Base-by-base conservation (phyloP, 2,888 invertebrate species). In the Augiades crinisus region DNA sequence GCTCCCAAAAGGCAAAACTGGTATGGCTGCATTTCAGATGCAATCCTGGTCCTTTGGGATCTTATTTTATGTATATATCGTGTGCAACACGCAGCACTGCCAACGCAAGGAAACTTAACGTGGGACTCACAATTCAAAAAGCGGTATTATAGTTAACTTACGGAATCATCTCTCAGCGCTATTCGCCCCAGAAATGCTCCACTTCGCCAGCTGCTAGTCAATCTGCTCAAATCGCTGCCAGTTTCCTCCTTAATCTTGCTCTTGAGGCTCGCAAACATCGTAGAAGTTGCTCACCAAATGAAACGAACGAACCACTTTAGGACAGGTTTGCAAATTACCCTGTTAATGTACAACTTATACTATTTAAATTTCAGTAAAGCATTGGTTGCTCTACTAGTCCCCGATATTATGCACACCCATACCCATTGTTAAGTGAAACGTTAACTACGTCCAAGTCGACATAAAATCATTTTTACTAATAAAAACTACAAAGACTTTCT, bases 231-330 rank as follows among this genome's bases (percentile, higher is more conserved):
- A 78, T 96, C 96, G 75, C 93, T 95, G 43, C 96, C 96, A 59
- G 96, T 96, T 90, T 96, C 96, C 78, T 96, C 96, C 65, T 95
- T 94, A 65, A 96, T 96, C 90, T 96, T 96, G 82, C 95, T 96
- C 82, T 96, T 96, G 60, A 97, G 85, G 70, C 95, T 95, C 45
- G 95, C 94, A 80, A 97, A 97, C 96, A 97, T 97, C 73, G 75
- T 57, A 7, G 12, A 12, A 8, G 27, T 12, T 37, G 7, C 90
- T 60, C 43, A 22, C 10, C n/a, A 44, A 37, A 51, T 36, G 44
- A 51, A 44, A 43, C 12, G 36, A 41, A 36, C 13, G 4, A 50
- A 36, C 41, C 12, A 50, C 34, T 36, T 36, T 17, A 34, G 27
- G 17, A 51, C 51, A 21, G 44, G 44, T 51, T 44, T 44, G 51